Conservation (phyloP, 2,797 vertebrate genomes). For the Mormyrus proboscirostris region DNA sequence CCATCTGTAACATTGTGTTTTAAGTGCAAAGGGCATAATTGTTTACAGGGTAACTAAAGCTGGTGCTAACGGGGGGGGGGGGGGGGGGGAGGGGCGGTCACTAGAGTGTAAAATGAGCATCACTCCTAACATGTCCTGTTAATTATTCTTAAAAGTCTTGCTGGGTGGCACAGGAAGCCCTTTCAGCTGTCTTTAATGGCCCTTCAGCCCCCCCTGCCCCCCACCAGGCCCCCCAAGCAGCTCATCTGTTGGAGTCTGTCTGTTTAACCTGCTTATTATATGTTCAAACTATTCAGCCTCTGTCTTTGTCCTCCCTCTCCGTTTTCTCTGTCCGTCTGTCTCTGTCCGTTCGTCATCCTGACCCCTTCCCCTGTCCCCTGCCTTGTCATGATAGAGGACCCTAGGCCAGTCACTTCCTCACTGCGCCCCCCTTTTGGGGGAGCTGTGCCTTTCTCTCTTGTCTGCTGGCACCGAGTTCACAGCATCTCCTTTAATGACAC, state of each 20-base stretch:
- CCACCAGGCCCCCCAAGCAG: not conserved
- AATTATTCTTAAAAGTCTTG: not conserved
- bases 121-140: not conserved
- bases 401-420: slow-evolving; percentile 56
- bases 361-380: not conserved
- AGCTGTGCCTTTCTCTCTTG: slow-evolving; percentile 51
- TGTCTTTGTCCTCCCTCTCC: not conserved
- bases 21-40: not conserved
- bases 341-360: not conserved
- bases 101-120: not conserved
- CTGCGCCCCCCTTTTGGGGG: slow-evolving; percentile 50
- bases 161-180: not conserved
- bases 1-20: not conserved
- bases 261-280: not conserved
- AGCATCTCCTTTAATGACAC: slow-evolving; percentile 60
- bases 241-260: not conserved
- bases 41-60: not conserved
- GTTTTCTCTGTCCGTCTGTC: not conserved
- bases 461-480: slow-evolving; percentile 58
- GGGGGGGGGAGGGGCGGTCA: no score
- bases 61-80: not conserved
- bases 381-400: slow-evolving; percentile 51
- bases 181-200: not conserved
- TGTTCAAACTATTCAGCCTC: not conserved
- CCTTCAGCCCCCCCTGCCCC: not conserved